Evolutionary conservation across 1,140 invertebrate species (phyloP).

Genomic region (Mylabris phalerata): DNA sequence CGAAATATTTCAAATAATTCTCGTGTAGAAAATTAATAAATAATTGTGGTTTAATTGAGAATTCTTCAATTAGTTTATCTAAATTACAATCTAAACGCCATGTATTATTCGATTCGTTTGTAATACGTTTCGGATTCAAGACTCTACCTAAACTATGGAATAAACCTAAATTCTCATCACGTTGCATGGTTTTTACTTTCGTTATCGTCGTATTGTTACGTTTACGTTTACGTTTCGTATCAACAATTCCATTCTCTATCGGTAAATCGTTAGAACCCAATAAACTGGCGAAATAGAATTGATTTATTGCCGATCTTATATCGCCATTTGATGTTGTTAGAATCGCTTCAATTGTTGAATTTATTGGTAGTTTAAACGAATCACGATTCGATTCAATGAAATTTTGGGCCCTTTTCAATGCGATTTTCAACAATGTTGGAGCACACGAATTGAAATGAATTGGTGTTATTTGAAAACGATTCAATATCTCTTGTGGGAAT

Average conservation of each 20-base stretch:
- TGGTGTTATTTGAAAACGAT: conserved; percentile 53
- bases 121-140: conserved; percentile 63
- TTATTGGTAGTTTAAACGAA: conserved; percentile 49
- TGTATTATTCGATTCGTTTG: conserved; percentile 2
- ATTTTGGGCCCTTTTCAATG: conserved; percentile 53
- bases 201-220: conserved; percentile 26
- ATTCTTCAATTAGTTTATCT: conserved; percentile 56
- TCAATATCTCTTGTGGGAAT: conserved; percentile 54
- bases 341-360: conserved; percentile 56
- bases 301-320: conserved; percentile 61
- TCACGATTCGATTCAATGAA: conserved; percentile 48
- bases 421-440: conserved; percentile 55
- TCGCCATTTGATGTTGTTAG: conserved; percentile 61
- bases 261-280: conserved; percentile 48
- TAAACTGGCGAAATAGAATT: conserved; percentile 61
- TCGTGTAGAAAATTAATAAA: conserved; percentile 64
- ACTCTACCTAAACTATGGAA: conserved; percentile 69
- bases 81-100: conserved; percentile 54
- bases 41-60: conserved; percentile 53
- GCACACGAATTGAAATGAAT: conserved; percentile 59
- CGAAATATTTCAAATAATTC: conserved; percentile 66
- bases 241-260: conserved; percentile 36
- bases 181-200: conserved; percentile 46
- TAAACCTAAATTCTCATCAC: conserved; percentile 61
- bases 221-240: conserved; percentile 32